Evolutionary conservation across 1,140 invertebrate genomes (phyloP).

Genomic region (Atopsyche davidsoni): DNA sequence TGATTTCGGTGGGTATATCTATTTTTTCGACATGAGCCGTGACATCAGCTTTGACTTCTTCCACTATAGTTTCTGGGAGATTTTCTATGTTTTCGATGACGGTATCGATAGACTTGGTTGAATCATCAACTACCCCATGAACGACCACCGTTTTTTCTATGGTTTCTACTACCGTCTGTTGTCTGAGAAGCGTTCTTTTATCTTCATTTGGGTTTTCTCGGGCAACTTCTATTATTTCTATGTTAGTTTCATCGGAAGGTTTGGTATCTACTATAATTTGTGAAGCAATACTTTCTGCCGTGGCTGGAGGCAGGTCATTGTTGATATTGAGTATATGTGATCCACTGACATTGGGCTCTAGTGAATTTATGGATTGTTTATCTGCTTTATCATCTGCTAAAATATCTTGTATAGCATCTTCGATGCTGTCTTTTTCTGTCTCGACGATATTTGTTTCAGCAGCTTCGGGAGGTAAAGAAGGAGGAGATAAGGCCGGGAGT

Average conservation of each 20-base stretch:
- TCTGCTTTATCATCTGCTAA: conserved; percentile 33
- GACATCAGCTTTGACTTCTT: conserved; percentile 32
- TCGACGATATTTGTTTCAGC: neutral
- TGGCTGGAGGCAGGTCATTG: conserved; percentile 34
- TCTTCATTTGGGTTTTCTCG: conserved; percentile 26
- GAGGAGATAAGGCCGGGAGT: neutral
- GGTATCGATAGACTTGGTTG: conserved; percentile 37
- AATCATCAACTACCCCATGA: conserved; percentile 35
- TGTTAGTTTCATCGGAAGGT: conserved; percentile 6
- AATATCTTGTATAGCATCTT: conserved; percentile 20
- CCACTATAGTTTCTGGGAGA: conserved; percentile 20
- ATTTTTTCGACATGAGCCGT: conserved; percentile 36
- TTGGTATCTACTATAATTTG: conserved; percentile 5
- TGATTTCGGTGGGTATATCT: conserved; percentile 37
- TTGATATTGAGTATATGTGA: conserved; percentile 47
- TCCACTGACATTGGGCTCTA: conserved; percentile 44
- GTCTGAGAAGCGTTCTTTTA: conserved; percentile 19
- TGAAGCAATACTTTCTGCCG: neutral
- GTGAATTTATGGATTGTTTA: conserved; percentile 40
- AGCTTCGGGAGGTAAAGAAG: neutral
- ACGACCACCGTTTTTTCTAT: conserved; percentile 27
- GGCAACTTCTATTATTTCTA: too few species aligned
- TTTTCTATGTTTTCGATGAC: conserved; percentile 25
- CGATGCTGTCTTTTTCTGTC: neutral
- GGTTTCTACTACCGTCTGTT: conserved; percentile 28